Conservation (phyloP, 2,113 vertebrate genomes). For the Leucopsar rothschildi region DNA sequence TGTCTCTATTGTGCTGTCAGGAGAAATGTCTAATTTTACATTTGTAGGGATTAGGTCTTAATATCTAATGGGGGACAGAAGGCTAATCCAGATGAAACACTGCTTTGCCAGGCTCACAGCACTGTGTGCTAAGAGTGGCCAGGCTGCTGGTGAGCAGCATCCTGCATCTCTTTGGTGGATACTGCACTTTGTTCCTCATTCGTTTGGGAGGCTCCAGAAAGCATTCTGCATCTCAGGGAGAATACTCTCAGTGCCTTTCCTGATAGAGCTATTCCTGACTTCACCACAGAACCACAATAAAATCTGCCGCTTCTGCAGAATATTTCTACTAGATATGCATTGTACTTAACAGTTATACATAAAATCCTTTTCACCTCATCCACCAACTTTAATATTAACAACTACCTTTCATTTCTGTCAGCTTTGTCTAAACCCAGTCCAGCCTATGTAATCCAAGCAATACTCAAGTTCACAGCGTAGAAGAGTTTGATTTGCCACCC, state of each 20-base stretch:
- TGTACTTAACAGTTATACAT: neutral
- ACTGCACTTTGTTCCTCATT: neutral
- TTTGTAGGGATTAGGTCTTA: neutral
- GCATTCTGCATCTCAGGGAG: neutral
- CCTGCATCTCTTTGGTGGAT: neutral
- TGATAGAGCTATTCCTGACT: neutral
- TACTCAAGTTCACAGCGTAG: neutral
- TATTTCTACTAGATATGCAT: neutral
- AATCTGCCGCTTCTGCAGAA: neutral
- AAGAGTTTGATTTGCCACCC: neutral
- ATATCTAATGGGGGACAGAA: neutral
- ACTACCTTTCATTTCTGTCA: neutral
- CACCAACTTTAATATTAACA: neutral
- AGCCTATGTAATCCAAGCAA: neutral
- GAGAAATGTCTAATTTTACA: neutral
- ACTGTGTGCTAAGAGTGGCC: neutral
- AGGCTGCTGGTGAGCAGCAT: neutral
- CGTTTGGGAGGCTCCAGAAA: neutral
- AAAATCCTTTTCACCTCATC: neutral
- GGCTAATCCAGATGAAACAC: neutral
- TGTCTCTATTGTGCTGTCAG: neutral
- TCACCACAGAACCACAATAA: neutral
- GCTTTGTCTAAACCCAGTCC: neutral
- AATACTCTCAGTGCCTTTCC: neutral
- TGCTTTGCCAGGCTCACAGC: neutral